These are phyloP conservation scores for Drosophila multiciliata DNA, from an alignment of 2,888 invertebrate genomes.

Conservation along the genomic window DNA sequence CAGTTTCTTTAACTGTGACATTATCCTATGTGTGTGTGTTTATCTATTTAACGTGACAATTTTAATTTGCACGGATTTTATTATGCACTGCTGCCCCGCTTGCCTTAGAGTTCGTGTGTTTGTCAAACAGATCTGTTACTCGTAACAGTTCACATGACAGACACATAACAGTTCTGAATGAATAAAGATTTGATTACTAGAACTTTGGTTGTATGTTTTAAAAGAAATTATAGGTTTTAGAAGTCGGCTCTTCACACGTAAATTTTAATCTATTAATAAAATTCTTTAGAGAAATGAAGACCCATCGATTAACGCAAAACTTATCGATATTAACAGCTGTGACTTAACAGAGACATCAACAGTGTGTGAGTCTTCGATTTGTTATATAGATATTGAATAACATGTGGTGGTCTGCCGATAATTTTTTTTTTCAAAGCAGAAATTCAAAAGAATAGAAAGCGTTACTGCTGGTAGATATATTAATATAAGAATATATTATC, in stretches of 20 bases:
- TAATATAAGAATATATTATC: too few relatives aligned
- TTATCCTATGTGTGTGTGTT: conserved; percentile 29
- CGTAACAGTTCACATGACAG: conserved; percentile 23
- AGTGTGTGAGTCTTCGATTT: too few relatives aligned
- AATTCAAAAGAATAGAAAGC: conserved; percentile 2
- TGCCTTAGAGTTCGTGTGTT: conserved; percentile 16
- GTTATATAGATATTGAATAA: too few relatives aligned
- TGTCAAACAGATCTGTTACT: conserved; percentile 9
- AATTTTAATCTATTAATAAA: neutral
- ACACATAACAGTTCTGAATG: neutral
- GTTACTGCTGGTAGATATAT: too few relatives aligned
- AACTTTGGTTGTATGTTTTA: neutral
- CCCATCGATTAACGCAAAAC: neutral
- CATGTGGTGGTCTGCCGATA: conserved; percentile 10
- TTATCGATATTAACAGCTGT: conserved; percentile 30
- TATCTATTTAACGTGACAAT: neutral
- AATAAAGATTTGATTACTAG: neutral
- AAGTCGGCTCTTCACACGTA: neutral
- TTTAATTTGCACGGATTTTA: neutral
- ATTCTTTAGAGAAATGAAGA: neutral
- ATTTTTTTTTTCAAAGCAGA: too few relatives aligned
- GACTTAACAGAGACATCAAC: neutral
- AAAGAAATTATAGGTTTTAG: neutral
- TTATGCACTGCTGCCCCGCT: conserved; percentile 11
- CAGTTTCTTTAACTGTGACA: conserved; percentile 83